Evolutionary conservation across 2,888 invertebrate genomes (phyloP).

Genomic region (Emesis castigata): DNA sequence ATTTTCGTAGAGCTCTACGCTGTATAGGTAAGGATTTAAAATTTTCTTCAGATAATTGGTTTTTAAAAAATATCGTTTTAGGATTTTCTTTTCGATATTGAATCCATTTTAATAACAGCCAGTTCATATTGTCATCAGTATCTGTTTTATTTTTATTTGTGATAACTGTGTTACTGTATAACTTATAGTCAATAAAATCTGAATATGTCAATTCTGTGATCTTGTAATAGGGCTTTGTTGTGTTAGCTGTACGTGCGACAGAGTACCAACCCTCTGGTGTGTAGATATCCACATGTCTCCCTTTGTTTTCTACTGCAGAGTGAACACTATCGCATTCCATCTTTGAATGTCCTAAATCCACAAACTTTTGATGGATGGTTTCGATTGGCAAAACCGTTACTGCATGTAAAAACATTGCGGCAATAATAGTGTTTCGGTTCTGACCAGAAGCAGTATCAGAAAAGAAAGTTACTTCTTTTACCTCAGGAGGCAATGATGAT

Average conservation of each 20-base stretch:
- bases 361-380: neutral
- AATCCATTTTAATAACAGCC: no score
- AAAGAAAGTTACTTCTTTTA: constrained; percentile 1
- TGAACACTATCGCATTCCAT: constrained; percentile 15
- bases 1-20: no score
- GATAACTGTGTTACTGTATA: no score
- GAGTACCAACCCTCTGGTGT: neutral
- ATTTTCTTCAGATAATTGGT: no score
- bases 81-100: no score
- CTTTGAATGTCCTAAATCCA: constrained; percentile 9
- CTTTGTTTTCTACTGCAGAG: neutral
- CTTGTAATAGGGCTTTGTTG: neutral
- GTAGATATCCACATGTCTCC: neutral
- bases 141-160: no score
- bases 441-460: constrained; percentile 1
- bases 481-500: neutral
- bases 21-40: no score
- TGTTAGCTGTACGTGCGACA: constrained; percentile 3
- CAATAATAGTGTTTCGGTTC: neutral
- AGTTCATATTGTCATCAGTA: no score
- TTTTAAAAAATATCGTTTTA: no score
- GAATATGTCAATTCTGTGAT: no score
- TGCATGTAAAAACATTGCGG: neutral
- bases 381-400: neutral
- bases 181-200: no score